These are phyloP conservation scores for Perithous albicinctus DNA, from an alignment of 2,888 invertebrate genomes.

Conservation along the genomic window DNA sequence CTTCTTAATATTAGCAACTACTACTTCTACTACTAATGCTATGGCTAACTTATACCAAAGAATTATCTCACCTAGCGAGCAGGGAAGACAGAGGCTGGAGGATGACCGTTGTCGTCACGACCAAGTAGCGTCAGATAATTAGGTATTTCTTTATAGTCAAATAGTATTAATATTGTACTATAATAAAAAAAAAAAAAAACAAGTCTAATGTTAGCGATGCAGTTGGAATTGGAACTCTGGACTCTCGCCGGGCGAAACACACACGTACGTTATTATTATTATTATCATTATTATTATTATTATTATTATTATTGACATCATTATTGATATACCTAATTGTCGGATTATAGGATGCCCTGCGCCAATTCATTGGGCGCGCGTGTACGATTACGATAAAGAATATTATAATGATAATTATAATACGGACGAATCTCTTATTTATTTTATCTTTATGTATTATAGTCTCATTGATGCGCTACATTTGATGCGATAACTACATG, in stretches of 20 bases:
- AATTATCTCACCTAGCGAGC: slow-evolving; percentile 53
- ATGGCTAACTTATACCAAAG: slow-evolving; percentile 70
- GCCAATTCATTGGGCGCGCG: slow-evolving; percentile 36
- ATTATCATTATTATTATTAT: no score
- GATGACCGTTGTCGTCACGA: slow-evolving; percentile 71
- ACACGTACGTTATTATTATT: slow-evolving; percentile 11
- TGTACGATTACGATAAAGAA: slow-evolving; percentile 55
- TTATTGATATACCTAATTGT: slow-evolving; percentile 40
- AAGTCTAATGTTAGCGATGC: slow-evolving; percentile 11
- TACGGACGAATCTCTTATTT: slow-evolving; percentile 17
- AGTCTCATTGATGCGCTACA: background rate
- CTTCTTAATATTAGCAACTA: slow-evolving; percentile 50
- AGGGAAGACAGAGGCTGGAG: slow-evolving; percentile 63
- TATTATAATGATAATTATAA: slow-evolving; percentile 54
- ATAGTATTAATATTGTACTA: slow-evolving; percentile 63
- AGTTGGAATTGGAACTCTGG: slow-evolving; percentile 15
- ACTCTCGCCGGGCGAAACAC: background rate
- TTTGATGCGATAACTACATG: background rate
- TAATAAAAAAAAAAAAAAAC: slow-evolving; percentile 44
- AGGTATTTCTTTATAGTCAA: slow-evolving; percentile 63
- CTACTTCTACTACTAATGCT: slow-evolving; percentile 60
- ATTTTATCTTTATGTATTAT: slow-evolving; percentile 14
- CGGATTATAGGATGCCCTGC: slow-evolving; percentile 45
- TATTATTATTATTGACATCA: no score
- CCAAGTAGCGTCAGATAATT: slow-evolving; percentile 70